Evolutionary conservation across 2,888 invertebrate species (phyloP).

Genomic region (Papilio protenor): DNA sequence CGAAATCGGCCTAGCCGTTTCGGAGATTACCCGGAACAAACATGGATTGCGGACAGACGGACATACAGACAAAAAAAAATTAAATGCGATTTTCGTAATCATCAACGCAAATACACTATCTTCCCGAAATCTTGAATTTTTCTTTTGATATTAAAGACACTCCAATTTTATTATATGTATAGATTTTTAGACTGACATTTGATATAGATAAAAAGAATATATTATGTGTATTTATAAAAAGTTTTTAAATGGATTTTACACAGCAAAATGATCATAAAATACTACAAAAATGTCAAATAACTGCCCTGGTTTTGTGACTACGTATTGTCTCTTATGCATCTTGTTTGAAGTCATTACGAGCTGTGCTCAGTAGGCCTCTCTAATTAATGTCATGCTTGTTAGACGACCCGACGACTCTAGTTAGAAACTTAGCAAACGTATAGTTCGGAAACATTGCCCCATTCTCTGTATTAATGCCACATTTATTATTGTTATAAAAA

Average conservation of each 20-base stretch:
- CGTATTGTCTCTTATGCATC: constrained; percentile 13
- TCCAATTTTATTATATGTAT: no score
- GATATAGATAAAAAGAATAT: neutral
- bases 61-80: no score
- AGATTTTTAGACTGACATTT: neutral
- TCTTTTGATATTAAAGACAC: no score
- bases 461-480: neutral
- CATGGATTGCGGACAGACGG: no score
- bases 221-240: no score
- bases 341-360: constrained; percentile 31
- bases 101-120: no score
- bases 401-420: constrained; percentile 22
- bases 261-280: neutral
- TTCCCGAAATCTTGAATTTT: no score
- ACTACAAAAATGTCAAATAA: constrained; percentile 7
- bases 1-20: no score
- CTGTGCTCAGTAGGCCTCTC: constrained; percentile 34
- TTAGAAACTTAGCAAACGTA: constrained; percentile 17
- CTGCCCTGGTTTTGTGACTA: neutral
- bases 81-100: no score
- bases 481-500: neutral
- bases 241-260: no score
- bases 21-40: no score
- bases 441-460: constrained; percentile 3
- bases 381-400: constrained; percentile 36